Evolutionary conservation across 2,888 invertebrate genomes (phyloP), one percentile per base, ranked within the genome.

Genomic region (Eugnorisma glareosa): DNA sequence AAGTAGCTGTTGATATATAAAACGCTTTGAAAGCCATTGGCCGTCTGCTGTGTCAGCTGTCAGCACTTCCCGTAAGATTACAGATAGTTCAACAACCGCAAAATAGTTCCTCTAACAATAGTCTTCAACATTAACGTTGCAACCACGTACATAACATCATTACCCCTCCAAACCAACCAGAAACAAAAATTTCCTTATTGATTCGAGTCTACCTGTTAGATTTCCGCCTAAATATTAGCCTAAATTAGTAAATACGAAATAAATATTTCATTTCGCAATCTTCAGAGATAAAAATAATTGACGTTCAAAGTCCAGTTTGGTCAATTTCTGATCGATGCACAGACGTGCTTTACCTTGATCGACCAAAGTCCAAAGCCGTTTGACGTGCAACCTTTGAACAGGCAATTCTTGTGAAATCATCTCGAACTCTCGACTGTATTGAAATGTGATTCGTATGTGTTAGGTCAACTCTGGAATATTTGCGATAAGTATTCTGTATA

Each of bases 281-380:
- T 57, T 61, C 45, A 67, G 69, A 28, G 37, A 73, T 73, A 28
- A 64, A 59, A 40, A 57, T 70, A 40, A 61, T 10, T 61, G 54
- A 35, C 10, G 59, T 57, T 64, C 66, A 70, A 85, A 85, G 68
- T 68, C 45, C 71, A 77, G 35, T 63, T 54, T 6, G 11, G 57
- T 57, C 24, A 48, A 43, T 28, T 71, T 54, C 7, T 51, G 28
- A 51, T 6, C 64, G 13, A 70, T 13, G n/a, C 15, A 24, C 10
- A 21, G 35, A 21, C 59, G n/a, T n/a, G 5, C 5, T 54, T 82
- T 37, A 66, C 80, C 80, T 81, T 82, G 74, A 24, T 66, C 7
- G 81, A 66, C 11, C 83, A 82, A 85, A 88, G 86, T 88, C 82
- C 86, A 82, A 83, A 82, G 72, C 67, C 63, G 43, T 57, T 72